Percentiles rank a stretch among this genome's conserved stretches.
Evolutionary conservation across 2,888 invertebrate genomes (phyloP).

Genomic region (Eudemis profundana): DNA sequence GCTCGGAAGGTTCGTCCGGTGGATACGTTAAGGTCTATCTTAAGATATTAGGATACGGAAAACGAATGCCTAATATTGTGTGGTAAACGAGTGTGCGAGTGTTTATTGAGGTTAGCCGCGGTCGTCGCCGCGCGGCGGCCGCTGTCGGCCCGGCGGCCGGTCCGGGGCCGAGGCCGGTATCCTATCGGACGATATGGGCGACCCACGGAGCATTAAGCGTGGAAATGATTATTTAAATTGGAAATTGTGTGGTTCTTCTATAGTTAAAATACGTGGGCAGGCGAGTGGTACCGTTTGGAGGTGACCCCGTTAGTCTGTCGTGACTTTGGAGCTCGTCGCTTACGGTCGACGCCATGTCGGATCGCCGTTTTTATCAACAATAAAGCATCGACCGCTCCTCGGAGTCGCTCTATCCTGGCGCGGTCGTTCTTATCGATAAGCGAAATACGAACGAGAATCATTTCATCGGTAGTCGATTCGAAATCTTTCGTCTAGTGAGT

Average conservation of each 20-base stretch:
- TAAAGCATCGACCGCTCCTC: background rate
- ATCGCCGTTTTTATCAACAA: background rate
- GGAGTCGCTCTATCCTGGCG: no score
- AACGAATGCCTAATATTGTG: slow-evolving; percentile 14
- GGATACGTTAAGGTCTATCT: slow-evolving; percentile 1
- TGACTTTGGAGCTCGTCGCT: slow-evolving; percentile 19
- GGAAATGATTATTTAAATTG: no score
- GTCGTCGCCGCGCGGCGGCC: background rate
- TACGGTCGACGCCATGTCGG: background rate
- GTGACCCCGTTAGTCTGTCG: slow-evolving; percentile 22
- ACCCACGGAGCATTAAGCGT: no score
- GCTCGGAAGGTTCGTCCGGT: background rate
- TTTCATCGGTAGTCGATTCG: no score
- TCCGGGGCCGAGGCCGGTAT: no score
- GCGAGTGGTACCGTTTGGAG: slow-evolving; percentile 26
- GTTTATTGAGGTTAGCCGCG: background rate
- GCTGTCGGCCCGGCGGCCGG: no score
- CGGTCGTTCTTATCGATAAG: no score
- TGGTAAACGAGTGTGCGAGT: background rate
- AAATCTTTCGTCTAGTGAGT: no score
- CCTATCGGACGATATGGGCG: no score
- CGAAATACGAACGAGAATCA: no score
- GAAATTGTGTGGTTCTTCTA: slow-evolving; percentile 7
- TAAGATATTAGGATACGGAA: slow-evolving; percentile 19
- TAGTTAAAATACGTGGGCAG: slow-evolving; percentile 17